Evolutionary conservation across 2,888 invertebrate species (phyloP), one percentile per base, ranked within the genome.

Genomic region (Catocala sponsa): DNA sequence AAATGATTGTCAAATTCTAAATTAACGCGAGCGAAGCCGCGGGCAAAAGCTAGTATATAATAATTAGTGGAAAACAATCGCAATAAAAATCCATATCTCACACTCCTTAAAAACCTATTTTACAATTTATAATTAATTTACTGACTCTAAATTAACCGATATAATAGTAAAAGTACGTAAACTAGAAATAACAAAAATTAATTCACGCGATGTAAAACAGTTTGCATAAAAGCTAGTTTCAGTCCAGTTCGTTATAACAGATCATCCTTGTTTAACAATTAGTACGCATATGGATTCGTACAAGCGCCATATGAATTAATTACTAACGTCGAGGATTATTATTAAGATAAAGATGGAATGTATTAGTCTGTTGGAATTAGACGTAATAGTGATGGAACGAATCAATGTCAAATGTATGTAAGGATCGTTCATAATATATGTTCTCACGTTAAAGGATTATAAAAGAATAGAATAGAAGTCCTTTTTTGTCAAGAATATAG

Each of bases 241-340:
- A 63, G 61, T 59, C 55, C 64, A 74, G 43, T 69, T 67, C 59
- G 48, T 67, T 72, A 63, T 6, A 51, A 72, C 63, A 62, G 66
- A 59, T 63, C 50, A 65, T 54, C 55, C 55, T 68, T 76, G 75
- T 76, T 59, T 60, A 60, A 59, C 55, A 74, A 72, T 67, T 76
- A 71, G 52, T 65, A 55, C 63, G 42, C 68, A 66, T 68, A 59
- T 68, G 64, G 63, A 66, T 62, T 59, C 51, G 55, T 46, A 50
- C 61, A 70, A 72, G 55, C 65, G 38, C 48, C 54, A 53, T 55
- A 49, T 72, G 60, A 68, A 66, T 66, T 72, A 72, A 77, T 74
- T 72, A 52, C 56, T 64, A 59, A 62, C 50, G 59, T 55, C 61
- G 46, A 49, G 59, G 58, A 64, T 68, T 71, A 59, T 61, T 63